A percentile compares a stretch with the other conserved stretches of the same genome.
These are phyloP conservation scores for Actinernus sp. DNA, from an alignment of 92 coral and sea anemone genomes.

Conservation along the genomic window DNA sequence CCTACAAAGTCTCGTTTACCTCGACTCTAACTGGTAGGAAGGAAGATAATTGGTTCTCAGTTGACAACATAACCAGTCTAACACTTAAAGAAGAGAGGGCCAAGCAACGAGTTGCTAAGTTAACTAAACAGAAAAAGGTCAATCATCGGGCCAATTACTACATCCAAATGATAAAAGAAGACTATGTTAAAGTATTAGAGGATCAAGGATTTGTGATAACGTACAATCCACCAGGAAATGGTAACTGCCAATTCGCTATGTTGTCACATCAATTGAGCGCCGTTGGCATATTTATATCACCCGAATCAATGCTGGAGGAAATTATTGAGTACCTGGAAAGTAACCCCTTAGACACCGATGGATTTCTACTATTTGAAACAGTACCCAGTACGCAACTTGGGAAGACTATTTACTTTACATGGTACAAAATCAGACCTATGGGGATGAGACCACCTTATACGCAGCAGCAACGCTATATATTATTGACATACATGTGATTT, in stretches of 20 bases:
- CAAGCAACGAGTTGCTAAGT: not conserved
- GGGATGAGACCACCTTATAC: conserved; percentile 23
- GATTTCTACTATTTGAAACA: conserved; percentile 34
- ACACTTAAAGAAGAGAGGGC: conserved; percentile 36
- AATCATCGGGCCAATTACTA: not conserved
- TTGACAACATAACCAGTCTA: conserved; percentile 53
- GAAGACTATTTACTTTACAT: conserved; percentile 25
- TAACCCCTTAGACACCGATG: conserved; percentile 19
- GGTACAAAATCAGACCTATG: conserved; percentile 17
- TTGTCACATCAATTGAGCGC: conserved; percentile 23
- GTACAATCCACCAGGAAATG: conserved; percentile 51
- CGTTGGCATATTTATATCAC: conserved; percentile 52
- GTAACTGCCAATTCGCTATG: conserved; percentile 62
- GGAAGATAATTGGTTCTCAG: conserved; percentile 28
- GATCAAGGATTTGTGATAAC: conserved; percentile 42
- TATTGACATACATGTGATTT: conserved; percentile 19
- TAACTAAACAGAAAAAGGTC: not conserved
- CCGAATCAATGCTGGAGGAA: conserved; percentile 40
- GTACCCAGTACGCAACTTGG: conserved; percentile 27
- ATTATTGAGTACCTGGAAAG: conserved; percentile 28
- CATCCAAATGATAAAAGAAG: conserved; percentile 37
- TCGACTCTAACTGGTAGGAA: conserved; percentile 20
- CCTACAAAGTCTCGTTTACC: conserved; percentile 24
- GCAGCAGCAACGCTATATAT: conserved; percentile 46
- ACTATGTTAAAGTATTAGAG: conserved; percentile 21